phyloP scores from a whole-genome alignment of 2,797 vertebrate genomes.

The Myripristis jacobus region DNA sequence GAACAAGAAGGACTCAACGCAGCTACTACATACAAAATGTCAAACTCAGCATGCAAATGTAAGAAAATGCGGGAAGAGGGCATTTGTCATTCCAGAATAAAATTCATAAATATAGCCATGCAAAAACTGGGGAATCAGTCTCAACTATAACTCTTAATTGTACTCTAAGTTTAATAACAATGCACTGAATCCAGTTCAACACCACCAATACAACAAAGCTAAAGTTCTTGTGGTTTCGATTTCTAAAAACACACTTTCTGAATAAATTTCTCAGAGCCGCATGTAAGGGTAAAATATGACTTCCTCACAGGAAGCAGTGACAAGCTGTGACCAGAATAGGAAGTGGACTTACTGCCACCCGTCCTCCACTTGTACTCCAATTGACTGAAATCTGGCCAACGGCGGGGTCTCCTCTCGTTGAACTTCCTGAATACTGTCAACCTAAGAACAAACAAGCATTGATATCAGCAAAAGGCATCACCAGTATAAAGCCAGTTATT shows the following conservation, averaged over 20 bases:
- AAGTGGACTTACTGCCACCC: slow-evolving; percentile 93
- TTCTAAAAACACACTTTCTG: no score
- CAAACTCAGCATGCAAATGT: slow-evolving; percentile 26
- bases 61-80: slow-evolving; percentile 21
- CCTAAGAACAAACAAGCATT: slow-evolving; percentile 84
- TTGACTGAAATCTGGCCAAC: slow-evolving; percentile 95
- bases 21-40: slow-evolving; percentile 25
- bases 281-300: slow-evolving; percentile 74
- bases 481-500: background rate
- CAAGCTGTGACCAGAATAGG: slow-evolving; percentile 50
- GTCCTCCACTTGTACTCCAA: slow-evolving; percentile 98
- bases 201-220: slow-evolving; percentile 34
- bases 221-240: slow-evolving; percentile 33
- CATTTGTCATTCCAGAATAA: slow-evolving; percentile 6
- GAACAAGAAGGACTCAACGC: slow-evolving; percentile 10
- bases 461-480: background rate
- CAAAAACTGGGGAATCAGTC: slow-evolving; percentile 7
- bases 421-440: slow-evolving; percentile 97
- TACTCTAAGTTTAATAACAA: slow-evolving; percentile 15
- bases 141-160: slow-evolving; percentile 31
- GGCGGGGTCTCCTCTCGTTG: slow-evolving; percentile 92
- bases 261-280: slow-evolving; percentile 49
- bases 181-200: slow-evolving; percentile 17
- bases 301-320: slow-evolving; percentile 67
- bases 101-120: no score